phyloP scores from a whole-genome alignment of 2,113 vertebrate genomes.

The Zosterops hypoxanthus region DNA sequence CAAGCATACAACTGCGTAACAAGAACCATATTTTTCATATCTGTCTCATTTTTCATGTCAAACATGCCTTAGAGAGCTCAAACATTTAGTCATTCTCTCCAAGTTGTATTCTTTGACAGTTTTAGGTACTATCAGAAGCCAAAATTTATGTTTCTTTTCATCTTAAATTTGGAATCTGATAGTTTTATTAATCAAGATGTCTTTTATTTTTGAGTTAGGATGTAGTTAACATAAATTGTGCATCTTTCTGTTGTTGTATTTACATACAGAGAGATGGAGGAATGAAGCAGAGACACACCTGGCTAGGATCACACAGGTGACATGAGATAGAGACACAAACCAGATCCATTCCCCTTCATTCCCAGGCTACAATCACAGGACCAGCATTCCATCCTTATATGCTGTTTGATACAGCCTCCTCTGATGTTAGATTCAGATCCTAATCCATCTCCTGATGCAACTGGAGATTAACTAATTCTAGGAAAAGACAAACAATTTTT shows the following conservation, averaged over 20 bases:
- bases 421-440: not conserved
- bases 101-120: not conserved
- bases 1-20: not conserved
- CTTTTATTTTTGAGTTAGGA: not conserved
- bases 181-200: not conserved
- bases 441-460: not conserved
- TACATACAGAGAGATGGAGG: not conserved
- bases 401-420: not conserved
- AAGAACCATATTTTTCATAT: not conserved
- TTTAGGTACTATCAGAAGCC: not conserved
- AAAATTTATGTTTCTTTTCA: not conserved
- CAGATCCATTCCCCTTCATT: not conserved
- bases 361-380: not conserved
- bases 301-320: not conserved
- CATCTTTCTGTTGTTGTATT: not conserved
- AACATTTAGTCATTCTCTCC: not conserved
- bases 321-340: not conserved
- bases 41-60: slow-evolving; percentile 5
- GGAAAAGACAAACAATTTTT: not conserved
- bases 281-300: not conserved
- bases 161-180: not conserved
- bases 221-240: not conserved
- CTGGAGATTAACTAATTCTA: slow-evolving; percentile 16
- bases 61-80: not conserved
- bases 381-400: not conserved